Evolutionary conservation across 2,113 vertebrate genomes (phyloP).

Genomic region (Coptodon rendalli): DNA sequence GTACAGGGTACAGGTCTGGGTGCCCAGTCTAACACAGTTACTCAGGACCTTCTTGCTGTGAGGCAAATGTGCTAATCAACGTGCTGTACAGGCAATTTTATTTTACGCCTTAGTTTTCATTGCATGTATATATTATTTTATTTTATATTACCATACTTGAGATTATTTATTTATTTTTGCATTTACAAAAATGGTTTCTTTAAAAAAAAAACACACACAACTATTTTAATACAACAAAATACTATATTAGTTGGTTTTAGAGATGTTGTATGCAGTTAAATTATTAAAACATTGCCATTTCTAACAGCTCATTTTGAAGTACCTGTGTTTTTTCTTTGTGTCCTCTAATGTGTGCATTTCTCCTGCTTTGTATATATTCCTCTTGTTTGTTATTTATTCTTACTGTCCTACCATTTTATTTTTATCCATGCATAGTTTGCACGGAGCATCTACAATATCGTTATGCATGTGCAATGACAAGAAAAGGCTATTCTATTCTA

Average conservation of each 20-base stretch:
- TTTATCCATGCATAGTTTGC: background rate
- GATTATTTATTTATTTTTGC: background rate
- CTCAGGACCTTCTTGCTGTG: background rate
- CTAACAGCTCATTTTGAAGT: background rate
- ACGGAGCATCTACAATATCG: background rate
- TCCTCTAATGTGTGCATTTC: background rate
- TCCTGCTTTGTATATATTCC: background rate
- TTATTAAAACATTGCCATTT: background rate
- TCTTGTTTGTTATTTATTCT: background rate
- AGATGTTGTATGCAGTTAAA: background rate
- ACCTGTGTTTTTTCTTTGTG: background rate
- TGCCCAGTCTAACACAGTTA: background rate
- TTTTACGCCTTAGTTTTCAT: background rate
- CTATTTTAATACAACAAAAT: background rate
- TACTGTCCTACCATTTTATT: background rate
- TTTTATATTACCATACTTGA: background rate
- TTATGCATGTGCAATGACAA: background rate
- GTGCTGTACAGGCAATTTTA: background rate
- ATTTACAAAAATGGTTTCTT: background rate
- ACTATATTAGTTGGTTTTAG: background rate
- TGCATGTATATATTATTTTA: background rate
- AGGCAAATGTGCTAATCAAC: background rate
- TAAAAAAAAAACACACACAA: fast-evolving
- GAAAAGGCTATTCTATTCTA: background rate
- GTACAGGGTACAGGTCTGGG: background rate